Evolutionary conservation across 35 echinoderm and acorn worm species (phyloP), one percentile per base, ranked within the genome.

Genomic region (Lytechinus pictus): DNA sequence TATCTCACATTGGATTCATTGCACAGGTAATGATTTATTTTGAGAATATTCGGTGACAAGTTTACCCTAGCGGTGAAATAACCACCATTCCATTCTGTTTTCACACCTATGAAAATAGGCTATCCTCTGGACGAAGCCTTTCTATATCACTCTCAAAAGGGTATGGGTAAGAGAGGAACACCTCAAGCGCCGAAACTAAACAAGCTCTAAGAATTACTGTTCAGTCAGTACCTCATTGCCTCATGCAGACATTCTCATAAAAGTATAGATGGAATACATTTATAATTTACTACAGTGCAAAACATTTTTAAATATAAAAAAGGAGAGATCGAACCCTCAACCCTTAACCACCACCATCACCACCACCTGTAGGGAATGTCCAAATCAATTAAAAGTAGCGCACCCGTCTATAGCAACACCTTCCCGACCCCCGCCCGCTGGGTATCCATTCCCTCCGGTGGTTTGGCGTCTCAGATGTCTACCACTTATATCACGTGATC

Each of bases 1-100:
- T 90, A 90, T 90, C 88, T 90, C 28, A 44, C 88, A 10, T 52
- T 12, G 88, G 28, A 14, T 54, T 54, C 27, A 28, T 54, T 90
- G 24, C 88, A 90, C 88, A 90, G 88, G 88, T 90, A 90, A 90
- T 52, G 88, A 90, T 44, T 90, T 90, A 54, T 90, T 90, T 90
- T 44, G 88, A 90, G 88, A 90, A 90, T 79, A 79, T 79, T 79
- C n/a, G 66, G 66, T 79, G 66, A 90, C 88, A 33, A 52, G 6
- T 52, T 90, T 90, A 90, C 88, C 52, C 88, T 54, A 12, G 66
- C 66, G n/a, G 19, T 79, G 66, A n/a, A 79, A 79, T 79, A 79
- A 79, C 66, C n/a, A 16, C 56, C 9, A 58, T 58, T 58, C 56
- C 56, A 58, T 58, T 58, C 13, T 9, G 56, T 11, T 79, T 79